phyloP scores from a whole-genome alignment of 2,797 vertebrate species.

The Paratrypauchen microcephalus region DNA sequence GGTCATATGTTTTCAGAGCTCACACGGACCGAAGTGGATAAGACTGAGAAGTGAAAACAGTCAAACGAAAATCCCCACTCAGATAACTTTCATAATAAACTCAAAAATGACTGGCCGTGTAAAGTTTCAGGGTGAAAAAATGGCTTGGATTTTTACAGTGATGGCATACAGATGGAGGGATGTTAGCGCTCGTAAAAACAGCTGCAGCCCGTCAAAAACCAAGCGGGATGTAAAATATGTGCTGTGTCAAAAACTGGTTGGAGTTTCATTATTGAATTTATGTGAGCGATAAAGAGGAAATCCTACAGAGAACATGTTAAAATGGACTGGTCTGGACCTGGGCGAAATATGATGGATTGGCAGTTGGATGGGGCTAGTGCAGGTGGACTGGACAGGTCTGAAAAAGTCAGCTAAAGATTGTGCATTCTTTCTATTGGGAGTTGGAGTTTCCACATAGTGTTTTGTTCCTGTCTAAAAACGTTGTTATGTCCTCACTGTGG shows the following conservation, averaged over 20 bases:
- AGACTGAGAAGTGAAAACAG: conserved; percentile 11
- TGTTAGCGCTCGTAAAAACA: conserved; percentile 41
- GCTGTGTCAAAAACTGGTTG: conserved; percentile 56
- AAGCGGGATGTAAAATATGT: conserved; percentile 51
- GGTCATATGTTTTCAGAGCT: conserved; percentile 9
- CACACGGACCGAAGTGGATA: conserved; percentile 9
- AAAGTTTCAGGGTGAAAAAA: conserved; percentile 29
- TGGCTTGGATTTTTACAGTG: conserved; percentile 38
- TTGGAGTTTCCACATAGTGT: conserved; percentile 30
- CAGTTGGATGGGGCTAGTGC: conserved; percentile 42
- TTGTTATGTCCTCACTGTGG: conserved; percentile 27
- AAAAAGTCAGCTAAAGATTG: background rate
- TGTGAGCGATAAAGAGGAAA: conserved; percentile 59
- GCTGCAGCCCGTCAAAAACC: conserved; percentile 56
- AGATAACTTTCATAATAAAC: conserved; percentile 17
- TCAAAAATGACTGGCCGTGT: conserved; percentile 19
- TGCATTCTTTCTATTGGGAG: conserved; percentile 34
- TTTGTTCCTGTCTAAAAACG: conserved; percentile 19
- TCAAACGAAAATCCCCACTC: conserved; percentile 21
- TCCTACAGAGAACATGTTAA: conserved; percentile 52
- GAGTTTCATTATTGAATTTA: conserved; percentile 58
- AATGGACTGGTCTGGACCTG: conserved; percentile 24
- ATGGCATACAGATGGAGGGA: conserved; percentile 33
- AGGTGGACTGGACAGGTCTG: conserved; percentile 37
- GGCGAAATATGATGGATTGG: conserved; percentile 36